Evolutionary conservation across 2,113 vertebrate species (phyloP).

Genomic region (Pseudorectes ferrugineus): DNA sequence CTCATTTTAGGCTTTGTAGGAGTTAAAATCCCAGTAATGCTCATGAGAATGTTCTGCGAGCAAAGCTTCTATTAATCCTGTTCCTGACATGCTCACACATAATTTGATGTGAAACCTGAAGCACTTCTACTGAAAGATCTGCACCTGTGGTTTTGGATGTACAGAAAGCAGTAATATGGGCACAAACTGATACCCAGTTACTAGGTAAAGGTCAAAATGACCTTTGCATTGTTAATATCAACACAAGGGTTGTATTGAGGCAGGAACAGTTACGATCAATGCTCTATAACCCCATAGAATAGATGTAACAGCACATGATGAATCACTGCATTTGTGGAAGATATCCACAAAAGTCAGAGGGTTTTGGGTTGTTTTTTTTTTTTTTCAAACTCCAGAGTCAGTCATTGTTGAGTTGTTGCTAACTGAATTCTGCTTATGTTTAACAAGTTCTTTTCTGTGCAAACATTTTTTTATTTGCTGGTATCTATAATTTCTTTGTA

Average conservation of each 20-base stretch:
- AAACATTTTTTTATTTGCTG: not conserved
- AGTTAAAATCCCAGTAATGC: slow-evolving; percentile 47
- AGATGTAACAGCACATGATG: not conserved
- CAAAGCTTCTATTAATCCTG: slow-evolving; percentile 34
- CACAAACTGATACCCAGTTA: not conserved
- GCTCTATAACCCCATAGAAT: not conserved
- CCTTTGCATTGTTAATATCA: not conserved
- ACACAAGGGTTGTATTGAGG: not conserved
- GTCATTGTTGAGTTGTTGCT: not conserved
- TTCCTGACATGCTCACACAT: not conserved
- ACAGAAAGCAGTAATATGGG: not conserved
- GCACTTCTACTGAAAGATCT: not conserved
- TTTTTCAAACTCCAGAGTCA: not conserved
- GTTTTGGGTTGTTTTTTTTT: not conserved
- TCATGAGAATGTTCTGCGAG: slow-evolving; percentile 28
- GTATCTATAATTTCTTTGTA: not conserved
- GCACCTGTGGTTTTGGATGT: slow-evolving; percentile 4
- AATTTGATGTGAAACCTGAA: slow-evolving; percentile 36
- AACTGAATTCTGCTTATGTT: not conserved
- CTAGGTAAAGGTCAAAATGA: slow-evolving; percentile 11
- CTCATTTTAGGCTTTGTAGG: slow-evolving; percentile 31
- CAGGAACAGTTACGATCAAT: not conserved
- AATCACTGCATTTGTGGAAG: not conserved
- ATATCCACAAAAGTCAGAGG: not conserved
- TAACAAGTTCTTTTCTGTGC: not conserved